Conservation (phyloP, 2,888 invertebrate species). For the Polylopha cassiicola region DNA sequence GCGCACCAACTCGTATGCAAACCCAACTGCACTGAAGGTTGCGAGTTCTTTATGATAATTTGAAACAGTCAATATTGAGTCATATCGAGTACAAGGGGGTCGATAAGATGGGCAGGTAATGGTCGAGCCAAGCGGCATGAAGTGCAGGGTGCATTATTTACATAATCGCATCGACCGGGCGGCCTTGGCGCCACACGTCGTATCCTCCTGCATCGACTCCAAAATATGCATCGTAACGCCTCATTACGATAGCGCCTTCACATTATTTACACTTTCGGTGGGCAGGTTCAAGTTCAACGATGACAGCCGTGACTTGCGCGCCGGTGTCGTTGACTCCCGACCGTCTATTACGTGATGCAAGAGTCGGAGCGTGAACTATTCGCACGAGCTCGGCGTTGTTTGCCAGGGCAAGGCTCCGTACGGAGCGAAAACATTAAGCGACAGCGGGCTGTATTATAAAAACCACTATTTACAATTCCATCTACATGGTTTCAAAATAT, state of each 20-base stretch:
- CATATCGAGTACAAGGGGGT: slow-evolving; percentile 30
- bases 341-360: slow-evolving; percentile 51
- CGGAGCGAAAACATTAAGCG: slow-evolving; percentile 1
- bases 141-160: slow-evolving; percentile 53
- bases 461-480: no score
- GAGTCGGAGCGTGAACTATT: slow-evolving; percentile 59
- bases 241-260: slow-evolving; percentile 9
- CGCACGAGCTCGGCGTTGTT: slow-evolving; percentile 46
- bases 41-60: slow-evolving; percentile 16
- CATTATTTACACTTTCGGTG: slow-evolving; percentile 11
- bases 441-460: no score
- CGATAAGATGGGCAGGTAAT: slow-evolving; percentile 33
- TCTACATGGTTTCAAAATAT: no score
- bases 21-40: not conserved
- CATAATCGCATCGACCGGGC: slow-evolving; percentile 60
- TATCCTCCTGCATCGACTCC: slow-evolving; percentile 5
- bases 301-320: slow-evolving; percentile 50
- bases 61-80: slow-evolving; percentile 23
- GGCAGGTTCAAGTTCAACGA: slow-evolving; percentile 45
- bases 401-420: slow-evolving; percentile 10
- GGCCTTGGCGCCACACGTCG: slow-evolving; percentile 47
- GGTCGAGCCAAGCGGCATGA: slow-evolving; percentile 29
- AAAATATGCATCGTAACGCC: slow-evolving; percentile 15
- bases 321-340: slow-evolving; percentile 60
- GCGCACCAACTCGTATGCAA: slow-evolving; percentile 1